These are phyloP conservation scores for Eidolon helvum DNA, from an alignment of 2,113 vertebrate genomes.

Conservation along the genomic window DNA sequence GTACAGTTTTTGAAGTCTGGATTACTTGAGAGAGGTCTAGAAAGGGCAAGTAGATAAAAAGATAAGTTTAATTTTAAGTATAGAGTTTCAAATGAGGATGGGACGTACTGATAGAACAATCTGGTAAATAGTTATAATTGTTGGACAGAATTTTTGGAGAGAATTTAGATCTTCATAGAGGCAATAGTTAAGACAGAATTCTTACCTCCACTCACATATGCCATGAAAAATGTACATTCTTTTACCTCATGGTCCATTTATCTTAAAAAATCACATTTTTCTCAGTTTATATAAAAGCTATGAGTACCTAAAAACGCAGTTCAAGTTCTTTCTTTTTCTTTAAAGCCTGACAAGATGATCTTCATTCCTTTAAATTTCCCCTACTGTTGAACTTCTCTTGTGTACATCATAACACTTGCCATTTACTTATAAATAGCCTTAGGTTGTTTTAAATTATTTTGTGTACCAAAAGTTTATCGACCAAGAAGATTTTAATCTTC, in stretches of 20 bases:
- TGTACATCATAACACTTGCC: not conserved
- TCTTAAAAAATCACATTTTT: not conserved
- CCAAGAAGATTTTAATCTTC: not conserved
- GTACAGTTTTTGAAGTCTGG: not conserved
- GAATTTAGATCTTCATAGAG: not conserved
- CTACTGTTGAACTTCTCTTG: not conserved
- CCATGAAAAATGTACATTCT: not conserved
- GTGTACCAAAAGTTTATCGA: not conserved
- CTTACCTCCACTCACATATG: not conserved
- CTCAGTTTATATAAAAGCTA: not conserved
- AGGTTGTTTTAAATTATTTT: not conserved
- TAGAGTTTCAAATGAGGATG: not conserved
- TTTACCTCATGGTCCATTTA: not conserved
- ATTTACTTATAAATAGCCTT: not conserved
- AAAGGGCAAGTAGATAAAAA: not conserved
- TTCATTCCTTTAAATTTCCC: not conserved
- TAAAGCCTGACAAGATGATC: not conserved
- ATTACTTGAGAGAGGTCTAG: not conserved
- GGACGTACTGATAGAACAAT: not conserved
- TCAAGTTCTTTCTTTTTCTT: not conserved
- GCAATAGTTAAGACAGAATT: not conserved
- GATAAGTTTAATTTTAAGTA: not conserved
- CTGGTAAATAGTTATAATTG: not conserved
- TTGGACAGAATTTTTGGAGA: not conserved
- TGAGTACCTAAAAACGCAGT: not conserved